These are phyloP conservation scores for Hippopotamyrus pictus DNA, from an alignment of 2,797 vertebrate species.

Conservation along the genomic window DNA sequence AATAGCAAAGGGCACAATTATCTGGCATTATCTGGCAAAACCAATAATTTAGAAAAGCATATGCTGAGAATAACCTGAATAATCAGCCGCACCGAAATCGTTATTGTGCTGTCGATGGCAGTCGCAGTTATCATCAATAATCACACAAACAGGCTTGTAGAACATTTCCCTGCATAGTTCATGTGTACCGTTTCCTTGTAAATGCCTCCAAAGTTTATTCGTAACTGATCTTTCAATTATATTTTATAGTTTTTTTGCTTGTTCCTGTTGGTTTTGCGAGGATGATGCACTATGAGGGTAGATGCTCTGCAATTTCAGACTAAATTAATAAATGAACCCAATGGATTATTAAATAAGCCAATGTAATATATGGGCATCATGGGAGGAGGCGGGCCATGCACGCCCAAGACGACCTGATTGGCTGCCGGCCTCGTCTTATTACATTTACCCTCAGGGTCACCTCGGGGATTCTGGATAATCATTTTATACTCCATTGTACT, in stretches of 20 bases:
- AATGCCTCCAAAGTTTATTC: background rate
- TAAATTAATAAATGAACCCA: background rate
- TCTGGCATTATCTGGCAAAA: background rate
- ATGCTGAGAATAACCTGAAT: background rate
- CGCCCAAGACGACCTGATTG: background rate
- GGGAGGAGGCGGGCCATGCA: background rate
- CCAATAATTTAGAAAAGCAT: background rate
- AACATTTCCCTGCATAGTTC: background rate
- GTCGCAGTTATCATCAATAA: background rate
- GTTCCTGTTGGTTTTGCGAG: background rate
- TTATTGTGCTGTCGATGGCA: background rate
- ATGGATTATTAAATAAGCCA: background rate
- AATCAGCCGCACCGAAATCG: background rate
- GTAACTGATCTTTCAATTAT: background rate
- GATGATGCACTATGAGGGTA: background rate
- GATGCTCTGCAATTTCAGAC: background rate
- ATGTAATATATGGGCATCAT: background rate
- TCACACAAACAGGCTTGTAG: background rate
- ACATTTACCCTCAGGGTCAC: constrained; percentile 64
- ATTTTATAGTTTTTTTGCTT: background rate
- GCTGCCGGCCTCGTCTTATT: constrained; percentile 32
- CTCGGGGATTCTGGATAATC: constrained; percentile 61
- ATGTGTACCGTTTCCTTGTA: background rate
- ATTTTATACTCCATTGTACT: constrained; percentile 77
- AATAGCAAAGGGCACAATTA: constrained; percentile 16